These are phyloP conservation scores for Cynocephalus volans DNA, from an alignment of 2,113 vertebrate genomes.

Conservation along the genomic window DNA sequence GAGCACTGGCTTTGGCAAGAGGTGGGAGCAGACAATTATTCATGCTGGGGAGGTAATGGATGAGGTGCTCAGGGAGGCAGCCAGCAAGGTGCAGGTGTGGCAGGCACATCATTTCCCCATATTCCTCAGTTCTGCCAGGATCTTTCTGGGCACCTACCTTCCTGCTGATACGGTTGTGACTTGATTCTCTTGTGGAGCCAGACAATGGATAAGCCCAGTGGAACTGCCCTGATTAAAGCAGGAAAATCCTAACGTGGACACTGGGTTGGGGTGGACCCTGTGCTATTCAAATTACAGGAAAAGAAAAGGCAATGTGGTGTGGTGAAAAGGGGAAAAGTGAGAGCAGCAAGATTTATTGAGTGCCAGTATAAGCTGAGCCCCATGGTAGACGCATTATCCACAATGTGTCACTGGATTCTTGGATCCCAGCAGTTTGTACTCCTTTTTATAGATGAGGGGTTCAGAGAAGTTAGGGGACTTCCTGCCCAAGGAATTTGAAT, in stretches of 20 bases:
- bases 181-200: background rate
- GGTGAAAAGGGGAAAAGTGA: background rate
- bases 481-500: background rate
- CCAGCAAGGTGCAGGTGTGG: background rate
- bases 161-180: background rate
- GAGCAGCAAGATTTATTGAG: background rate
- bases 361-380: background rate
- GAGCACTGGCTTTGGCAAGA: background rate
- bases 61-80: background rate
- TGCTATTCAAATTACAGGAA: background rate
- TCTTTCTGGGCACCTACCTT: background rate
- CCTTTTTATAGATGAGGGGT: background rate
- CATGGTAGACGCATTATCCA: background rate
- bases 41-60: background rate
- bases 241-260: background rate
- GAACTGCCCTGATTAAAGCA: background rate
- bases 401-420: background rate
- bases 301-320: background rate
- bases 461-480: slow-evolving; percentile 13
- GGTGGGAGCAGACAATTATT: background rate
- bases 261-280: background rate
- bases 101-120: background rate
- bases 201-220: background rate
- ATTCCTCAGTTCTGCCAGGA: background rate
- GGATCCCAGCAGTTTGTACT: background rate